Evolutionary conservation across 2,888 invertebrate genomes (phyloP).

Genomic region (Crematogaster levior): DNA sequence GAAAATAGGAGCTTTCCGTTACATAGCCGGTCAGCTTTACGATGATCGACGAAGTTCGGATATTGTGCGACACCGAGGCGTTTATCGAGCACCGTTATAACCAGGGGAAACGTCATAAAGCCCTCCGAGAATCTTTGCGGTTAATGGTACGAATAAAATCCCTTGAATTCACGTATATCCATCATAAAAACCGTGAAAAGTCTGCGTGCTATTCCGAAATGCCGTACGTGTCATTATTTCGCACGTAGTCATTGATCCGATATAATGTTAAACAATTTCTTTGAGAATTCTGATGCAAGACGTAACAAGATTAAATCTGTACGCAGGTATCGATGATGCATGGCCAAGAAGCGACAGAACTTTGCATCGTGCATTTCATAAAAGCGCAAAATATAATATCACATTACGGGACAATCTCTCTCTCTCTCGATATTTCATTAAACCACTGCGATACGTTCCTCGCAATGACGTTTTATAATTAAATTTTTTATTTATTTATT

Average conservation of each 20-base stretch:
- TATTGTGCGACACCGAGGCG: conserved; percentile 28
- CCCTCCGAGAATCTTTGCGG: conserved; percentile 21
- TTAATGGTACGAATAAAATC: conserved; percentile 38
- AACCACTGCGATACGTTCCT: background rate
- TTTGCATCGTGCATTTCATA: background rate
- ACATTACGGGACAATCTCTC: background rate
- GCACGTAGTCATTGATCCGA: background rate
- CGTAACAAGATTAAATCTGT: conserved; percentile 39
- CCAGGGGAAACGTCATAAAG: conserved; percentile 44
- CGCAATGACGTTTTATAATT: background rate
- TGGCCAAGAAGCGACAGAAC: conserved; percentile 7
- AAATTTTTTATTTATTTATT: background rate
- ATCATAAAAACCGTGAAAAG: conserved; percentile 60
- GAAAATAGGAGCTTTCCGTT: conserved; percentile 51
- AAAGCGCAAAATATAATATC: conserved; percentile 24
- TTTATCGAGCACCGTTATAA: conserved; percentile 40
- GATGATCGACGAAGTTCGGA: conserved; percentile 50
- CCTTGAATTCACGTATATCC: conserved; percentile 39
- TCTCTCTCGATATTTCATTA: background rate
- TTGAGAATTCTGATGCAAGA: conserved; percentile 40
- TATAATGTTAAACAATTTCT: conserved; percentile 51
- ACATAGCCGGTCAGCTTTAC: conserved; percentile 38
- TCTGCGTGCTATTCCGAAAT: conserved; percentile 20
- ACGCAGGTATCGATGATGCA: background rate
- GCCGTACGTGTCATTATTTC: background rate